phyloP scores from a whole-genome alignment of 1,140 invertebrate species.

The Drosophila sp. region DNA sequence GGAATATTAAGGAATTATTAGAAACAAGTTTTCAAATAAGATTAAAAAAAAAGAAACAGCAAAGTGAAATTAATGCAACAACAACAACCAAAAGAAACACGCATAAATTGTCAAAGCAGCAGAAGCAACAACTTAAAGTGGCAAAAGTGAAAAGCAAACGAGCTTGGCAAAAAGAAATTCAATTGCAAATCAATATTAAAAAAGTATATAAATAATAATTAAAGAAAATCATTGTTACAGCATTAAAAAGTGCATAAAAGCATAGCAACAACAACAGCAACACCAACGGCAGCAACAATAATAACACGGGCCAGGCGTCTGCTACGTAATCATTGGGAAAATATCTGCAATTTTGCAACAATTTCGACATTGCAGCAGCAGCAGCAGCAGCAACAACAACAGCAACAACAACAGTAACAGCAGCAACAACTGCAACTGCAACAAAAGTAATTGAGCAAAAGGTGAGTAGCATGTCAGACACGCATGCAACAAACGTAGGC shows the following conservation, averaged over 20 bases:
- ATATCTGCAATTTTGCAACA: slow-evolving; percentile 81
- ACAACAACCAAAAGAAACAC: slow-evolving; percentile 10
- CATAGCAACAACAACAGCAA: slow-evolving; percentile 26
- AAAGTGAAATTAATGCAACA: slow-evolving; percentile 57
- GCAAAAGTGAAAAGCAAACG: slow-evolving; percentile 66
- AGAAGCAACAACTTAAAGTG: slow-evolving; percentile 13
- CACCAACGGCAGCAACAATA: slow-evolving; percentile 19
- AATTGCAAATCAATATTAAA: slow-evolving; percentile 58
- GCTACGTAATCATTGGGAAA: slow-evolving; percentile 79
- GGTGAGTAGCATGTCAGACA: slow-evolving; percentile 75
- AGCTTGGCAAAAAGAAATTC: slow-evolving; percentile 38
- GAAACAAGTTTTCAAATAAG: slow-evolving; percentile 56
- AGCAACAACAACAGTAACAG: slow-evolving; percentile 47
- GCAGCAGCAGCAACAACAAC: slow-evolving; percentile 25
- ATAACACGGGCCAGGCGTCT: slow-evolving; percentile 52
- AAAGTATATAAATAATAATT: slow-evolving; percentile 49
- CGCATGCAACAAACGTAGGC: slow-evolving; percentile 54
- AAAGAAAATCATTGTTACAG: slow-evolving; percentile 72
- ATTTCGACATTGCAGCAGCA: slow-evolving; percentile 70
- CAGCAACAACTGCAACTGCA: slow-evolving; percentile 32
- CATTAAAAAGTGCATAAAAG: slow-evolving; percentile 49
- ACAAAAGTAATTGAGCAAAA: slow-evolving; percentile 80
- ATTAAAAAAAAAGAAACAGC: not conserved
- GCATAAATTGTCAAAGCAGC: no score
- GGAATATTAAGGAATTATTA: slow-evolving; percentile 57